Evolutionary conservation across 2,797 vertebrate genomes (phyloP).

Genomic region (Linurgus olivaceus): DNA sequence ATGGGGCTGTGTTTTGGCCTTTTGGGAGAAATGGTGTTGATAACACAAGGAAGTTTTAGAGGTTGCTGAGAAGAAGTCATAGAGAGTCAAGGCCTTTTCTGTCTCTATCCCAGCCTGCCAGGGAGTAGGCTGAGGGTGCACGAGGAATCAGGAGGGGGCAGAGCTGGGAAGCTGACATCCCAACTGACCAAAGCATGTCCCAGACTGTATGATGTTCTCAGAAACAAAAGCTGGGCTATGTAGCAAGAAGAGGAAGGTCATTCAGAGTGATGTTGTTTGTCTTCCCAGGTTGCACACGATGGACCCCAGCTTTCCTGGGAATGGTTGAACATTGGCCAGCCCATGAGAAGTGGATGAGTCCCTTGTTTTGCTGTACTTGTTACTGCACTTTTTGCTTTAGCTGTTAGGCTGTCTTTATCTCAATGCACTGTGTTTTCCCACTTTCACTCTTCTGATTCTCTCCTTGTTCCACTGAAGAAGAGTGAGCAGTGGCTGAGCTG

Average conservation of each 20-base stretch:
- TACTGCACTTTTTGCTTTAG: neutral
- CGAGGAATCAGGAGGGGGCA: rapidly evolving
- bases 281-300: neutral
- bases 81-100: neutral
- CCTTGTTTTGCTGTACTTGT: neutral
- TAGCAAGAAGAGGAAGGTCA: neutral
- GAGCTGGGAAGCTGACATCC: neutral
- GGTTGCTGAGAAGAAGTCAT: rapidly evolving
- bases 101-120: rapidly evolving
- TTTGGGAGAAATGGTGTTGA: neutral
- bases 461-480: neutral
- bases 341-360: rapidly evolving
- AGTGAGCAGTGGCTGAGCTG: rapidly evolving
- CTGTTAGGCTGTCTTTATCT: neutral
- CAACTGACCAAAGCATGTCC: neutral
- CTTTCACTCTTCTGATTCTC: neutral
- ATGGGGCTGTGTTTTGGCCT: neutral
- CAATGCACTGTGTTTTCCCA: rapidly evolving
- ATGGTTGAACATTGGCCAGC: neutral
- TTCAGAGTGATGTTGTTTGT: rapidly evolving
- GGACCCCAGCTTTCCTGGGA: neutral
- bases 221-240: neutral
- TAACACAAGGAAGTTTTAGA: neutral
- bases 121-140: rapidly evolving
- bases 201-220: rapidly evolving